phyloP scores from a whole-genome alignment of 1,140 invertebrate genomes.

The Drosophila kepulauana region DNA sequence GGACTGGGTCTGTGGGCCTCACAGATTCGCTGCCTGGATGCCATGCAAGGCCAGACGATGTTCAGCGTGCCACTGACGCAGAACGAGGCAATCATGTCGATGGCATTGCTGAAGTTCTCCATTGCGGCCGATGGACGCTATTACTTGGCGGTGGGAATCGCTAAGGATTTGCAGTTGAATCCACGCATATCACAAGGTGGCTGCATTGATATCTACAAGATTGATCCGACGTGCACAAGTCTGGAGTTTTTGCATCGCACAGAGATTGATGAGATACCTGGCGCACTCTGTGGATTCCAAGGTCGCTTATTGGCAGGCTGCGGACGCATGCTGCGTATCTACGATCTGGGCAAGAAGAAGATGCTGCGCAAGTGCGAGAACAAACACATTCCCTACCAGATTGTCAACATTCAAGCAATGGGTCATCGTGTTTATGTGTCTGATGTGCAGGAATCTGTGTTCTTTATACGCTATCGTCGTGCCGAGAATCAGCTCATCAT shows the following conservation, averaged over 20 bases:
- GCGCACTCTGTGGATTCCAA: slow-evolving; percentile 95
- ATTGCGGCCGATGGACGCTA: slow-evolving; percentile 78
- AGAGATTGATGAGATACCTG: slow-evolving; percentile 96
- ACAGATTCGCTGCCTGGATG: slow-evolving; percentile 95
- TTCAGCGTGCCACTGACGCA: slow-evolving; percentile 95
- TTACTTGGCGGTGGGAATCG: slow-evolving; percentile 90
- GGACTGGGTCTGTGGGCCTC: slow-evolving; percentile 99
- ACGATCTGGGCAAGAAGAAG: slow-evolving; percentile 99
- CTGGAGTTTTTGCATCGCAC: slow-evolving; percentile 98
- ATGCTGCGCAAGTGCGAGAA: slow-evolving; percentile 99
- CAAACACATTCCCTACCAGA: slow-evolving; percentile 98
- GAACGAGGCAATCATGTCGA: slow-evolving; percentile 96
- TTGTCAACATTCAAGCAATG: slow-evolving; percentile 96
- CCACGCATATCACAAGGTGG: slow-evolving; percentile 86
- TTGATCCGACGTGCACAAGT: slow-evolving; percentile 89
- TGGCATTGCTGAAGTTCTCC: slow-evolving; percentile 89
- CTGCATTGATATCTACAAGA: slow-evolving; percentile 84
- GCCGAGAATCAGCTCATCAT: slow-evolving; percentile 99
- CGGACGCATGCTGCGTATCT: slow-evolving; percentile 95
- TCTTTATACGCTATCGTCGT: slow-evolving; percentile 97
- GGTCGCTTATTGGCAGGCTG: slow-evolving; percentile 96
- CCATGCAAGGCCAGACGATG: slow-evolving; percentile 92
- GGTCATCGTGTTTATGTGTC: slow-evolving; percentile 97
- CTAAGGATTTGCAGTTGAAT: slow-evolving; percentile 95
- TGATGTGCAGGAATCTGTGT: slow-evolving; percentile 99